phyloP scores from a whole-genome alignment of 2,888 invertebrate genomes.

The Thereva nobilitata region DNA sequence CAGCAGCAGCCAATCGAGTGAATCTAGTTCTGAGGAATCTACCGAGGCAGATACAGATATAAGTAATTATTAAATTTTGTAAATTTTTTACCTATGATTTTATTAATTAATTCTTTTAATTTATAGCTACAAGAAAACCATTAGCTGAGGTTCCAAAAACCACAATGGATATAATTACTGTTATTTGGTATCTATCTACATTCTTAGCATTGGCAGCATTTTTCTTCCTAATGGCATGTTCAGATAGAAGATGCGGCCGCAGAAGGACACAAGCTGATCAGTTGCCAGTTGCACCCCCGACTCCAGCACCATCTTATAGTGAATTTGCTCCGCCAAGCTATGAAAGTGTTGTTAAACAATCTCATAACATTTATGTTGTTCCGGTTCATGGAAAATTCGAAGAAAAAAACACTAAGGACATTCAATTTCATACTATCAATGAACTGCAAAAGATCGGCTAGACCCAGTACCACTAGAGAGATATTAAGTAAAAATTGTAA shows the following conservation, averaged over 20 bases:
- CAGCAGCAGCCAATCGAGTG: background rate
- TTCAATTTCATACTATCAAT: constrained; percentile 17
- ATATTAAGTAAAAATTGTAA: too few relatives aligned
- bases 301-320: constrained; percentile 56
- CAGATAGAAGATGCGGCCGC: constrained; percentile 52
- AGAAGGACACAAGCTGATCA: constrained; percentile 7
- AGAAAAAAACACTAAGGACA: constrained; percentile 15
- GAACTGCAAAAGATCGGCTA: constrained; percentile 25
- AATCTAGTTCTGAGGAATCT: background rate
- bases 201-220: constrained; percentile 56
- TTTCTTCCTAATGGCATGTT: constrained; percentile 57
- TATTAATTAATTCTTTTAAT: background rate
- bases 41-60: constrained; percentile 14
- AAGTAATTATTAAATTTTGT: constrained; percentile 6
- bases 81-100: background rate
- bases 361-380: constrained; percentile 51
- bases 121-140: constrained; percentile 13
- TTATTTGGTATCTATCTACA: constrained; percentile 57
- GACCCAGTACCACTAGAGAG: background rate
- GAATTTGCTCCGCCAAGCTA: constrained; percentile 58
- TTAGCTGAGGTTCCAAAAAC: constrained; percentile 51
- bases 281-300: constrained; percentile 47
- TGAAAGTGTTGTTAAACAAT: constrained; percentile 53
- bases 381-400: constrained; percentile 45
- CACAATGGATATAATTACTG: constrained; percentile 57